Evolutionary conservation across 1,140 invertebrate species (phyloP), one percentile per base, ranked within the genome.

Genomic region (Coptotermes formosanus): DNA sequence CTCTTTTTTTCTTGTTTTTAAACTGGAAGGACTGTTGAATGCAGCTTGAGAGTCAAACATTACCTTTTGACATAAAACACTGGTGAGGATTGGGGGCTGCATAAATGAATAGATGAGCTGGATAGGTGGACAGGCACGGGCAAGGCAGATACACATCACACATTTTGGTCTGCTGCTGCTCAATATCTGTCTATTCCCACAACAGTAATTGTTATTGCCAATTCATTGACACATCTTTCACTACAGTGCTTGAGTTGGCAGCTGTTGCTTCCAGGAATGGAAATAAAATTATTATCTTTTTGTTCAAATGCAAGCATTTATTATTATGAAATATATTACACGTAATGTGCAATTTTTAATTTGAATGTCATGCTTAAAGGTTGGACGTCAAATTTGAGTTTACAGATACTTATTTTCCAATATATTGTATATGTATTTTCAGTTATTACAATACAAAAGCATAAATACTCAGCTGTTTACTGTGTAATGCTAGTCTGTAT

Each of bases 401-500:
- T 30, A 11, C n/a, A 75, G 64, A 30, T 75, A 75, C 64, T 75
- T 30, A n/a, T 75, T 64, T 7, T 75, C 21, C 52, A 55, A 4
- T 75, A 75, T 75, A 75, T 2, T 75, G 9, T 75, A 1, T 30
- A 25, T 75, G 64, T 75, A 75, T 75, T 30, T 75, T 16, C 8
- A 75, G n/a, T 75, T 75, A 75, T 75, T 75, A 75, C 64, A 75
- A 30, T 75, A 25, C 64, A 75, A 75, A 75, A 21, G 11, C 8
- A 75, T 75, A 75, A 75, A 75, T 75, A 75, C 64, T 75, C 64
- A 75, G 19, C 25, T 30, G n/a, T 75, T 25, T 75, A 75, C 64
- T 75, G n/a, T 75, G 64, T 75, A 75, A 75, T 75, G 64, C 64
- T 75, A 75, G 64, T 75, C 25, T 75, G n/a, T 30, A 75, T 75